Conservation (phyloP, 2,888 invertebrate species). For the Pyrrhosoma nymphula region DNA sequence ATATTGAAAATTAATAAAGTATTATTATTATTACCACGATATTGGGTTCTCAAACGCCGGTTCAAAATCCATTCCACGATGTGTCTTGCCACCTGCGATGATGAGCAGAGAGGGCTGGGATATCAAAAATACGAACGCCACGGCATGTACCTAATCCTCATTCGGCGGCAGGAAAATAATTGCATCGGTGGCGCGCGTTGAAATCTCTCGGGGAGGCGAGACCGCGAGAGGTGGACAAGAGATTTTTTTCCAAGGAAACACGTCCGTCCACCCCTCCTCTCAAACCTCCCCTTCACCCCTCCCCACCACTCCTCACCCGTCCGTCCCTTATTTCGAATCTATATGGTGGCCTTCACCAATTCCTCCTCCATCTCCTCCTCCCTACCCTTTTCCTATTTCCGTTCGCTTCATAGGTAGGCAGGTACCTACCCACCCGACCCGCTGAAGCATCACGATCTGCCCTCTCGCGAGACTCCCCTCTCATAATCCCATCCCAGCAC, state of each 20-base stretch:
- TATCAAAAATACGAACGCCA: too few species aligned
- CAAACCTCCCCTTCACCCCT: too few species aligned
- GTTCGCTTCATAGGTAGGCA: background rate
- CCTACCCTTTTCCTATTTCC: background rate
- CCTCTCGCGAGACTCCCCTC: background rate
- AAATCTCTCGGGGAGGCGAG: background rate
- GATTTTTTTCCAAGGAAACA: background rate
- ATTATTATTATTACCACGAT: too few species aligned
- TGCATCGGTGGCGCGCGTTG: background rate
- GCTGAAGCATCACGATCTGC: slow-evolving; percentile 38
- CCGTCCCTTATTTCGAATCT: slow-evolving; percentile 17
- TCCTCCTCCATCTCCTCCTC: slow-evolving; percentile 19
- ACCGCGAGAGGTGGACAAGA: background rate
- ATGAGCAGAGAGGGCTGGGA: too few species aligned
- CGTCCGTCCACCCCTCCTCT: slow-evolving; percentile 20
- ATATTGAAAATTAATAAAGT: too few species aligned
- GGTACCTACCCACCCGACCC: background rate
- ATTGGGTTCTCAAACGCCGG: too few species aligned
- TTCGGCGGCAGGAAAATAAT: background rate
- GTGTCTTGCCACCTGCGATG: too few species aligned
- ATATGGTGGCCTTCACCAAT: slow-evolving; percentile 27
- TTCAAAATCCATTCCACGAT: too few species aligned
- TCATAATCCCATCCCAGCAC: background rate
- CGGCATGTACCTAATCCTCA: too few species aligned
- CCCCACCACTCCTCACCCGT: background rate